Evolutionary conservation across 1,140 invertebrate genomes (phyloP).

Genomic region (Heliothis subflexa): DNA sequence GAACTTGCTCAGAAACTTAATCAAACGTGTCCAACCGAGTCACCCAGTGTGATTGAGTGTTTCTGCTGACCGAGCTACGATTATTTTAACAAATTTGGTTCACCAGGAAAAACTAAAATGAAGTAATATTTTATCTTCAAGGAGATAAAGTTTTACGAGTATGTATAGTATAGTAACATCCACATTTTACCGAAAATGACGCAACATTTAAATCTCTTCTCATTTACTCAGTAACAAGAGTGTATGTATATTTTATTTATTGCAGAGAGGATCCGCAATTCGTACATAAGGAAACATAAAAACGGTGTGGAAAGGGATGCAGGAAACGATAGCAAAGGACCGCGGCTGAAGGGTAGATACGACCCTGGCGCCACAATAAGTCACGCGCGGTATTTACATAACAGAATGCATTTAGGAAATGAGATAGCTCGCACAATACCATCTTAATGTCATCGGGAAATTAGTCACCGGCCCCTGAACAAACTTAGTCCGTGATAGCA

Average conservation of each 20-base stretch:
- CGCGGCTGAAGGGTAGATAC: slow-evolving; percentile 4
- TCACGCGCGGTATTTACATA: slow-evolving; percentile 57
- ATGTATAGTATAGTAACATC: background rate
- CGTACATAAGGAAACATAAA: slow-evolving; percentile 47
- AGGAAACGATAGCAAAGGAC: slow-evolving; percentile 46
- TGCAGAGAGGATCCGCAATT: slow-evolving; percentile 17
- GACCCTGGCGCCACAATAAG: slow-evolving; percentile 55
- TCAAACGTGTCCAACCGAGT: slow-evolving; percentile 12
- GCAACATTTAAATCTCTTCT: background rate
- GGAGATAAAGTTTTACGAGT: background rate
- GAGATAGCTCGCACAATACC: slow-evolving; percentile 49
- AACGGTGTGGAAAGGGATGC: slow-evolving; percentile 1
- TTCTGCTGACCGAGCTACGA: background rate
- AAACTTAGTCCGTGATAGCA: slow-evolving; percentile 8
- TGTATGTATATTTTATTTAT: slow-evolving; percentile 19
- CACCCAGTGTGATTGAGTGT: slow-evolving; percentile 13
- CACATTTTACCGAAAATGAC: background rate
- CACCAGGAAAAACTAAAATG: background rate
- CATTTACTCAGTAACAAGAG: background rate
- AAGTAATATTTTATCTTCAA: background rate
- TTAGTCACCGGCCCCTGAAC: slow-evolving; percentile 39
- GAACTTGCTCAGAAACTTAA: slow-evolving; percentile 12
- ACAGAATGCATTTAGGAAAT: slow-evolving; percentile 62
- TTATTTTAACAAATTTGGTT: slow-evolving; percentile 1
- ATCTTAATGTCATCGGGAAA: slow-evolving; percentile 55